These are phyloP conservation scores for Elmis aenea DNA, from an alignment of 2,888 invertebrate genomes.

Conservation along the genomic window DNA sequence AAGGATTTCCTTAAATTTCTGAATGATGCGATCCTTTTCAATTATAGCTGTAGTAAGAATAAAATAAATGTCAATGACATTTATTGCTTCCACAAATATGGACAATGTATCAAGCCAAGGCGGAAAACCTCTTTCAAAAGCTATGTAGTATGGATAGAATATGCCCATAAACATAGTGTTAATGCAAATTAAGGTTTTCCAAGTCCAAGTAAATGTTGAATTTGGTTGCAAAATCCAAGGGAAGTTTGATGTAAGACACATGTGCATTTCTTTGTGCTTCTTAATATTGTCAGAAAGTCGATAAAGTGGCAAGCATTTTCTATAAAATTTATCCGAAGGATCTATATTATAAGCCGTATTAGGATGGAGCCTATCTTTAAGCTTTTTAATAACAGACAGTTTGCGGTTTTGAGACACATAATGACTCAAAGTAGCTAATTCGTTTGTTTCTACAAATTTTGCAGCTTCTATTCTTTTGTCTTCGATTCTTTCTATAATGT, in stretches of 20 bases:
- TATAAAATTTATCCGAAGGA: constrained; percentile 43
- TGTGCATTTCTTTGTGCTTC: constrained; percentile 36
- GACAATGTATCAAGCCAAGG: constrained; percentile 44
- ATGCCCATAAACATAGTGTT: constrained; percentile 47
- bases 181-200: constrained; percentile 49
- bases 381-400: constrained; percentile 50
- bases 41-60: constrained; percentile 49
- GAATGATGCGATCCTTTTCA: constrained; percentile 42
- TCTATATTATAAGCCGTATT: constrained; percentile 42
- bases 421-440: constrained; percentile 43
- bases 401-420: constrained; percentile 49
- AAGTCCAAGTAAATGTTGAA: constrained; percentile 47
- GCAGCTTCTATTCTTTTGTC: constrained; percentile 9
- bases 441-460: not conserved
- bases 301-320: constrained; percentile 48
- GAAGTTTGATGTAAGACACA: constrained; percentile 45
- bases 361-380: constrained; percentile 47
- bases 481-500: constrained; percentile 15
- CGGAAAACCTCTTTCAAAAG: constrained; percentile 46
- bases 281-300: constrained; percentile 49
- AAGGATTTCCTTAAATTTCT: constrained; percentile 43
- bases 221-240: constrained; percentile 51
- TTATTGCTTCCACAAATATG: constrained; percentile 44
- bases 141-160: constrained; percentile 50
- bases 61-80: constrained; percentile 47